Evolutionary conservation across 2,888 invertebrate species (phyloP), one percentile per base, ranked within the genome.

Genomic region (Apamea anceps): DNA sequence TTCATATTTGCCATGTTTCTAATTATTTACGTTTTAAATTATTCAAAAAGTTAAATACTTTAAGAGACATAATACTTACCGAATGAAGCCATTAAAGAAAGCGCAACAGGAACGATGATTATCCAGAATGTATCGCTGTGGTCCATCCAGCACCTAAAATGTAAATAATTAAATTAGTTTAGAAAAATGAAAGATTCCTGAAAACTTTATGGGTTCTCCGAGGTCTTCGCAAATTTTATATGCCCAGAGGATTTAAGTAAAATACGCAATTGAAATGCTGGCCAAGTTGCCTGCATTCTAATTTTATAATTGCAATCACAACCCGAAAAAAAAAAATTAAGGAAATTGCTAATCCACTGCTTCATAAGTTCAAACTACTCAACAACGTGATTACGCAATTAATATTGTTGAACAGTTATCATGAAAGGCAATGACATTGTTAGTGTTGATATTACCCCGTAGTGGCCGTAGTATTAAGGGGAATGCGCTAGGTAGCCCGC

Each of bases 141-240:
- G 71, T 97, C 97, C 92, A 98, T 97, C 98, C 98, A 98, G 93
- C 98, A 98, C 84, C 98, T 98, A 89, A 67, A 90, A 90, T 32
- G 7, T 32, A 18, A 74, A 42, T 32, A 32, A 32, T 54, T 32
- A 4, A 70, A 51, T 70, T 32, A 18, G 51, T 32, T 51, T 25
- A 51, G 8, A 70, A 48, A 32, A 28, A 48, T 48, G 21, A 48
- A 48, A 51, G 7, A 32, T 21, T 32, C 48, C 7, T 70, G 13
- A 21, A 4, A 70, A 28, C 28, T 13, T 28, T 4, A 21, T 28
- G 70, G 28, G 10, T 70, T 48, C 48, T 48, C 7, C 13, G 48
- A 48, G 21, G 32, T 21, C 8, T 32, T 51, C 28, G 28, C 12
- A 18, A 28, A 21, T 67, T 66, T 67, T 21, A 28, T 68, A 28